Evolutionary conservation across 2,113 vertebrate species (phyloP), one percentile per base, ranked within the genome.

Genomic region (Fulmarus glacialis): DNA sequence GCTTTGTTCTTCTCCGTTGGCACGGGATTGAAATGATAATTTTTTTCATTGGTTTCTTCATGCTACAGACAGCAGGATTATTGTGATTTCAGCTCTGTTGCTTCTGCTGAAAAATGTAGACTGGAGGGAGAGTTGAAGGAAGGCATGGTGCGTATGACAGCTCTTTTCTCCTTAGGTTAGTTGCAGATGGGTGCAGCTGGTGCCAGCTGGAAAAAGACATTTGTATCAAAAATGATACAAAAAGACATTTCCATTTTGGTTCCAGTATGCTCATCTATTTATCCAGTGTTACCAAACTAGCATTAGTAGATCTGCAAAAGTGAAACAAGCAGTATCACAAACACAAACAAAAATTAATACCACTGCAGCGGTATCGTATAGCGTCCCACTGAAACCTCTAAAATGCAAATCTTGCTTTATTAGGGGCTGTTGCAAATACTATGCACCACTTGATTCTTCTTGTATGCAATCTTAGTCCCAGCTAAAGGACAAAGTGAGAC

Each of bases 121-220:
- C 89, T 73, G 79, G 58, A 79, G 66, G 24, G 58, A 92, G 78
- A 92, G 53, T 36, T 90, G 96, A 93, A 79, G 79, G 93, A 47
- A 94, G 55, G 45, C 70, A 64, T 53, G 78, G 87, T 86, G 88
- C 38, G 38, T 92, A 53, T 90, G 85, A 90, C 88, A 90, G 72
- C 67, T 93, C 89, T 47, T 75, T 73, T 85, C 67, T 82, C 52
- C 78, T 88, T 72, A 26, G 74, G 82, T 68, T 94, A 2, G 10
- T 29, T 96, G 90, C 91, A 97, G 95, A 94, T 85, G 92, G 93
- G 43, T 90, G 29, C 92, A 87, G 92, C 87, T 95, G 90, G 40
- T 97, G 74, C 82, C 92, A 89, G 71, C 18, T 93, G 81, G 81
- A 85, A 82, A 91, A 60, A 94, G 81, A 52, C 38, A 60, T 75